Conservation (phyloP, 2,797 vertebrate genomes). For the Bovichtus diacanthus region DNA sequence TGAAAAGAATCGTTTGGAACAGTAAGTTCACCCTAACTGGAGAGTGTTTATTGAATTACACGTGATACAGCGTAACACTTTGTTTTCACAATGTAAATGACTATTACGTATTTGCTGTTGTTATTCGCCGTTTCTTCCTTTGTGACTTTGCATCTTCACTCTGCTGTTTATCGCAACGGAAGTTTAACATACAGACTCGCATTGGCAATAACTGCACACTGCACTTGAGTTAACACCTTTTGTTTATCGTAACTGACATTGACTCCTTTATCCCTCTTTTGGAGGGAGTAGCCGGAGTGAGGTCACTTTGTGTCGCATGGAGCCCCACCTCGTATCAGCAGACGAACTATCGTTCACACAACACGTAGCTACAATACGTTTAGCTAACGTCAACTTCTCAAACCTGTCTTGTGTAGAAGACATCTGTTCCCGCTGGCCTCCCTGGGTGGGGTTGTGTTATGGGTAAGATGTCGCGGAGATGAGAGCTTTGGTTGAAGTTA, state of each 20-base stretch:
- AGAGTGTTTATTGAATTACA: neutral
- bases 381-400: neutral
- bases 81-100: rapidly evolving
- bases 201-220: neutral
- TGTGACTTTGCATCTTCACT: constrained; percentile 5
- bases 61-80: rapidly evolving
- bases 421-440: too few relatives aligned
- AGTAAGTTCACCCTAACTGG: constrained; percentile 78
- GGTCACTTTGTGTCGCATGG: constrained; percentile 2
- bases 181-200: constrained; percentile 15
- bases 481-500: neutral
- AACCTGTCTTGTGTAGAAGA: neutral
- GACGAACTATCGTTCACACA: constrained; percentile 4
- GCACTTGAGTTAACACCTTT: too few relatives aligned
- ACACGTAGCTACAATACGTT: neutral
- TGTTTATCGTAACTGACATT: rapidly evolving
- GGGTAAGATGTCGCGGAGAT: neutral
- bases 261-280: neutral
- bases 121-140: neutral
- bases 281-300: neutral
- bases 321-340: constrained; percentile 54
- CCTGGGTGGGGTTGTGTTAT: too few relatives aligned
- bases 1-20: constrained; percentile 86
- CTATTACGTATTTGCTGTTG: neutral
- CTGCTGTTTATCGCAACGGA: constrained; percentile 26